Evolutionary conservation across 2,888 invertebrate genomes (phyloP), one percentile per base, ranked within the genome.

Genomic region (Liopterus haemorrhoidalis): DNA sequence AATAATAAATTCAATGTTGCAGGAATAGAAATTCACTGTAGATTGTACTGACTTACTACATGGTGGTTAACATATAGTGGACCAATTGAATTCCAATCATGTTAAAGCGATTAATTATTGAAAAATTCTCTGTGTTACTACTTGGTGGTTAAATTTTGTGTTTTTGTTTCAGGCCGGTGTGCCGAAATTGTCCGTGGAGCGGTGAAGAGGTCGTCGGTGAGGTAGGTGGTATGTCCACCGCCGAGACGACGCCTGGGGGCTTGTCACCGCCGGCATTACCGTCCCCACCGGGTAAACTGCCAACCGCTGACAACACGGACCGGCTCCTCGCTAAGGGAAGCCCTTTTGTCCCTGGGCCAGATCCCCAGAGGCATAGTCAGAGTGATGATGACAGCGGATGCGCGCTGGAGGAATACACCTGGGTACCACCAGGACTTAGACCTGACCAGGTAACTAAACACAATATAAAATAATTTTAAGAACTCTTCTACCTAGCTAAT

Each of bases 351-450:
- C 67, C 65, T n/a, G 27, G 12, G 2, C 59, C 59, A 50, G 85
- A 86, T 62, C 84, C 85, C 44, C 88, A 88, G 62, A 70, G 89
- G 49, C 87, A 89, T 61, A 89, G 91, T 36, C 92, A 93, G 66
- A 92, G 91, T 51, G 97, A 97, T 66, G 95, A 96, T 65, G 97
- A 97, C 70, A 92, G 92, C 41, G 96, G 97, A 6, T 97, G 96
- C 67, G 95, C 95, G 15, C 71, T 97, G 53, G 96, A 97, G 67
- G 96, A 97, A 69, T 96, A 95, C 69, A 93, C 94, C 2, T 97
- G 96, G 96, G 91, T 96, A 50, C 97, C 97, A 25, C 91, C 92
- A 2, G 95, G 95, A 50, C 73, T 96, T 11, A 80, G 94, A 65
- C 94, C 96, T 1, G 95, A 96, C 71, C 94, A 95, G 83, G 96